Evolutionary conservation across 2,113 vertebrate genomes (phyloP).

Genomic region (Tragelaphus strepsiceros): DNA sequence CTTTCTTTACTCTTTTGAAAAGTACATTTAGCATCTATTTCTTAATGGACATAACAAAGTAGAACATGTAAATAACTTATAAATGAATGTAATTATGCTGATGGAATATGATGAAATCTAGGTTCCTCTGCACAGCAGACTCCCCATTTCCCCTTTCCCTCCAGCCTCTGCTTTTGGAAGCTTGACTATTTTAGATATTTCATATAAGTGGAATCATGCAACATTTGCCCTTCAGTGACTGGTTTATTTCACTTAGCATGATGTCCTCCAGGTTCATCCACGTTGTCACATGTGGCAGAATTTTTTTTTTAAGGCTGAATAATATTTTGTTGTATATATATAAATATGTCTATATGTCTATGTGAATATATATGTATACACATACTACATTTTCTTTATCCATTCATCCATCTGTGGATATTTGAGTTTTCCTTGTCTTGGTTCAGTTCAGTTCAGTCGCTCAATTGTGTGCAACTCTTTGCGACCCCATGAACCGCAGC

Average conservation of each 20-base stretch:
- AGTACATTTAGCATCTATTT: background rate
- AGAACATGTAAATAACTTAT: background rate
- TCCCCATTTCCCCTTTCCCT: background rate
- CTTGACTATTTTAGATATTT: background rate
- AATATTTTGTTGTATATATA: background rate
- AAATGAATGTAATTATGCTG: background rate
- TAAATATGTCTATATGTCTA: background rate
- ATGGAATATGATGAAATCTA: background rate
- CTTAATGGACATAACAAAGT: background rate
- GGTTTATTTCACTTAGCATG: background rate
- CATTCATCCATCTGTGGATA: background rate
- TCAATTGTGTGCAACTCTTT: fast-evolving
- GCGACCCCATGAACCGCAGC: background rate
- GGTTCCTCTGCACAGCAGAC: background rate
- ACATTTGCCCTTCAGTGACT: background rate
- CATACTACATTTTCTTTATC: background rate
- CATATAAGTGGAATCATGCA: background rate
- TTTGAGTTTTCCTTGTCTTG: background rate
- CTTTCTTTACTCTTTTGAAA: background rate
- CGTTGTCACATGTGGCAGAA: background rate
- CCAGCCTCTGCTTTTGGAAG: background rate
- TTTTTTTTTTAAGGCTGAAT: background rate
- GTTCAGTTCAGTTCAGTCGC: background rate
- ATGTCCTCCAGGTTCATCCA: background rate
- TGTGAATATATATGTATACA: background rate